phyloP scores from a whole-genome alignment of 2,797 vertebrate genomes.

The Tenualosa ilisha region DNA sequence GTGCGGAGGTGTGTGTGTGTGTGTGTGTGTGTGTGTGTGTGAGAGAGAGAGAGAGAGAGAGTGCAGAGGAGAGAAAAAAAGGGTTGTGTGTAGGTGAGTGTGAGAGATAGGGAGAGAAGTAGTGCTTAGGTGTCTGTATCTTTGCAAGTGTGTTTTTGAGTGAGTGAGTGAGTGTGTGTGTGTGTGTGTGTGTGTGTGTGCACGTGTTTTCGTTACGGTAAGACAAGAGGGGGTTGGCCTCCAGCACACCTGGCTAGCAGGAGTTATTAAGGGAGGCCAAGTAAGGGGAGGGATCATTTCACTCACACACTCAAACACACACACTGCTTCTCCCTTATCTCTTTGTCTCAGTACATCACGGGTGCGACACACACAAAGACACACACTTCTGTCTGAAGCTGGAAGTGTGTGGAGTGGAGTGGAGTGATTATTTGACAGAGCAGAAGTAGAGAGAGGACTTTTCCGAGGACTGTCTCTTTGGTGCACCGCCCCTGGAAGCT shows the following conservation, averaged over 20 bases:
- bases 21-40: background rate
- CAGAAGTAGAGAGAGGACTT: background rate
- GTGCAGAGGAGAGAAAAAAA: background rate
- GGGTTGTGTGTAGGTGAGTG: background rate
- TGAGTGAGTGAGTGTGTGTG: background rate
- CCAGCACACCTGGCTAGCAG: constrained; percentile 14
- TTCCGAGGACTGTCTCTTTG: background rate
- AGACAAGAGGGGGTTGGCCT: background rate
- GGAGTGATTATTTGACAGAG: background rate
- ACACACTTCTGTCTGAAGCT: background rate
- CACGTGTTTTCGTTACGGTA: background rate
- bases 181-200: background rate
- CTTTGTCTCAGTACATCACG: background rate
- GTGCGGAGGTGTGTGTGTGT: background rate
- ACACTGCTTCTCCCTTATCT: background rate
- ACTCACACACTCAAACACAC: background rate
- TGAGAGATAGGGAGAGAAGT: background rate
- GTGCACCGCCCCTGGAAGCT: background rate
- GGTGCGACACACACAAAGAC: background rate
- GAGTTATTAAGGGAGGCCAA: background rate
- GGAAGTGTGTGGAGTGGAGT: background rate
- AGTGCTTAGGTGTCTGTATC: background rate
- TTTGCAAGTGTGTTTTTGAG: constrained; percentile 24
- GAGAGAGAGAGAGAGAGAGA: background rate
- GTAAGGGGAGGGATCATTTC: background rate